Evolutionary conservation across 1,140 invertebrate genomes (phyloP).

Genomic region (silkworm (Bombyx mori)): ASM3026992v2 NC_085123.1:10486001-10486500

Average conservation of each 20-base stretch:
- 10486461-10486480: constrained; percentile 59
- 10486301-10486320: constrained; percentile 42
- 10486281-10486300: too few relatives aligned
- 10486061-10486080: too few relatives aligned
- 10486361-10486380: constrained; percentile 52
- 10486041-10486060: too few relatives aligned
- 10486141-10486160: too few relatives aligned
- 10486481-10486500: constrained; percentile 67
- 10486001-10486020: constrained; percentile 63
- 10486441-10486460: constrained; percentile 66
- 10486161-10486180: too few relatives aligned
- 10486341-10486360: constrained; percentile 60
- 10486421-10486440: constrained; percentile 62
- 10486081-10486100: constrained; percentile 1
- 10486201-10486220: too few relatives aligned
- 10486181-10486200: too few relatives aligned
- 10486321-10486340: constrained; percentile 61
- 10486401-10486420: constrained; percentile 52
- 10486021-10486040: constrained; percentile 8
- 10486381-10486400: constrained; percentile 63
- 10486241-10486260: too few relatives aligned
- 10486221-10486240: too few relatives aligned
- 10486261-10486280: too few relatives aligned
- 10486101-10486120: too few relatives aligned
- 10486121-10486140: too few relatives aligned